Percentiles rank a stretch among this genome's conserved stretches.
Conservation (phyloP, 2,888 invertebrate species). For the Caenorhabditis virilis region DNA sequence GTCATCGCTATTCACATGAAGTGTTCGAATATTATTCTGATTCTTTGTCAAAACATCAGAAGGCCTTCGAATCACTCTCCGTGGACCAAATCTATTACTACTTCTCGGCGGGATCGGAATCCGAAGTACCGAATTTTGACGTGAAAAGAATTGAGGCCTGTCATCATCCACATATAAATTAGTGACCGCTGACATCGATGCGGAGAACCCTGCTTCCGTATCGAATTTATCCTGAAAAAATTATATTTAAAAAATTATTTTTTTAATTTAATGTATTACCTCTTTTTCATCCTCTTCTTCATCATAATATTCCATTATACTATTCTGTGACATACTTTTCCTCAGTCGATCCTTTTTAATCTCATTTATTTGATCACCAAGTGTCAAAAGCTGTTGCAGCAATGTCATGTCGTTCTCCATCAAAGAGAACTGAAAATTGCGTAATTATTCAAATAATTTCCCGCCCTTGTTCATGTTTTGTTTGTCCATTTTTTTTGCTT, state of each 20-base stretch:
- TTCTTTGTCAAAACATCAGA: slow-evolving; percentile 44
- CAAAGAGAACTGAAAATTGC: slow-evolving; percentile 60
- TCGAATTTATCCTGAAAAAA: slow-evolving; percentile 42
- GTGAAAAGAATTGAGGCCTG: slow-evolving; percentile 63
- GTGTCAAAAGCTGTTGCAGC: slow-evolving; percentile 63
- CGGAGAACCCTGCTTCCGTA: slow-evolving; percentile 41
- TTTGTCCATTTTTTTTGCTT: background rate
- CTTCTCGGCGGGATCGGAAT: slow-evolving; percentile 66
- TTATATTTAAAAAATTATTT: slow-evolving; percentile 1
- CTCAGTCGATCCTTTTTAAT: slow-evolving; percentile 45
- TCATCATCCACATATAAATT: slow-evolving; percentile 59
- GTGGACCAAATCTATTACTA: slow-evolving; percentile 60
- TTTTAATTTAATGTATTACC: background rate
- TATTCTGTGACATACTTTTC: slow-evolving; percentile 38
- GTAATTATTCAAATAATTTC: background rate
- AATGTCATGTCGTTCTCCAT: slow-evolving; percentile 68
- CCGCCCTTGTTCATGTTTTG: background rate
- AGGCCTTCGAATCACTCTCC: slow-evolving; percentile 50
- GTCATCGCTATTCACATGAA: slow-evolving; percentile 41
- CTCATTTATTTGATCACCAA: slow-evolving; percentile 60
- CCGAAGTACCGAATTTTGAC: slow-evolving; percentile 66
- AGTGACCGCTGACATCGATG: slow-evolving; percentile 62
- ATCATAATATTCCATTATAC: slow-evolving; percentile 42
- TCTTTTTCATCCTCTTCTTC: slow-evolving; percentile 42
- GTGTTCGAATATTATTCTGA: slow-evolving; percentile 18